Evolutionary conservation across 1,140 invertebrate genomes (phyloP), one percentile per base, ranked within the genome.

Genomic region (Ceratina australensis): DNA sequence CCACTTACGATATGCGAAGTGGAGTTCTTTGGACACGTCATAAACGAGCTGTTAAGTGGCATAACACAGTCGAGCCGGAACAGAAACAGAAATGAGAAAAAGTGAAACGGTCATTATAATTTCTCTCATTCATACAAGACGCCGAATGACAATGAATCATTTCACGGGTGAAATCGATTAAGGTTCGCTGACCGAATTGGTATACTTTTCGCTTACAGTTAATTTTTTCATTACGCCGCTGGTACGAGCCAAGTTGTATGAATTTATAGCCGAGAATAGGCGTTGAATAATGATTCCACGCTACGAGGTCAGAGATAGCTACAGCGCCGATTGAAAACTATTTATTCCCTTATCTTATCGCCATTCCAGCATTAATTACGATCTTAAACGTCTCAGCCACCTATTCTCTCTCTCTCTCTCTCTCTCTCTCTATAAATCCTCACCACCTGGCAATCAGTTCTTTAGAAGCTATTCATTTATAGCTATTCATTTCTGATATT

Each of bases 341-440:
- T 79, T 65, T 22, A 59, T 65, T 49, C 24, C 15, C 33, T 52
- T 65, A 79, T 79, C 77, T 79, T 63, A 78, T 78, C 71, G 26
- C 20, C 47, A 28, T 59, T 74, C 52, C 77, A 66, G 61, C 71
- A 65, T 79, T 79, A 74, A 79, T 79, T 79, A 50, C 26, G 22
- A 73, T 72, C 52, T 18, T 50, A n/a, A 60, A 10, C 61, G 22
- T 22, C 26, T n/a, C 50, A 18, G n/a, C 18, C 52, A 18, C 10
- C 60, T 50, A 47, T 66, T 71, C 28, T 10, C 15, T 42, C 59
- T 1, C n/a, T 50, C 50, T 1, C 3, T 15, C n/a, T 71, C 28
- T 10, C 15, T 42, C 59, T 1, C n/a, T 50, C 50, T 1, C 3
- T 15, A 12, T 59, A 42, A 42, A 42, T 28, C 24, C 13, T 42